phyloP scores from a whole-genome alignment of 1,140 invertebrate species.

The Heliconius melpomene region DNA sequence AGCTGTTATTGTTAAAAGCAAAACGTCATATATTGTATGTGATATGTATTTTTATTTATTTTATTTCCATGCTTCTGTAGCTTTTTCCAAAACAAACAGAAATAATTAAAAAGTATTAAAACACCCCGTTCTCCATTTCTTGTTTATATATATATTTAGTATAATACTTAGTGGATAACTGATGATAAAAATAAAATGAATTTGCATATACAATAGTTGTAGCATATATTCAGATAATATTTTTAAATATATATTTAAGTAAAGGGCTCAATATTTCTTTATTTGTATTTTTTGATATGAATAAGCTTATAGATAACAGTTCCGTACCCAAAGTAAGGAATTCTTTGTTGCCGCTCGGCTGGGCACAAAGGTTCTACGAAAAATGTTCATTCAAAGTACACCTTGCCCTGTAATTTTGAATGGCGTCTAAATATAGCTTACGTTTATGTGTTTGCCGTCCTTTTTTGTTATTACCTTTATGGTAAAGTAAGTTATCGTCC shows the following conservation, averaged over 20 bases:
- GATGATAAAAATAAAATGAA: too few species aligned
- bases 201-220: too few species aligned
- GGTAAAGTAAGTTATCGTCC: background rate
- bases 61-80: background rate
- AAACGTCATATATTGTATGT: slow-evolving; percentile 15
- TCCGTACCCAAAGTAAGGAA: slow-evolving; percentile 3
- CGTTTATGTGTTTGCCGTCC: background rate
- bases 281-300: background rate
- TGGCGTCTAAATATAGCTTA: slow-evolving; percentile 14
- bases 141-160: background rate
- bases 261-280: background rate
- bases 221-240: background rate
- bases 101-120: too few species aligned
- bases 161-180: too few species aligned
- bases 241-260: background rate
- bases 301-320: slow-evolving; percentile 9
- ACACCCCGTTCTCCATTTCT: too few species aligned
- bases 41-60: background rate
- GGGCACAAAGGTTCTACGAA: slow-evolving; percentile 2
- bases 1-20: slow-evolving; percentile 20
- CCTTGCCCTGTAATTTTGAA: slow-evolving; percentile 3
- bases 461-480: slow-evolving; percentile 2
- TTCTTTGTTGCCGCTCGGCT: background rate
- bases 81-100: background rate
- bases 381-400: slow-evolving; percentile 9